phyloP scores from a whole-genome alignment of 1,140 invertebrate species.

The Druon quercuslanigerum region DNA sequence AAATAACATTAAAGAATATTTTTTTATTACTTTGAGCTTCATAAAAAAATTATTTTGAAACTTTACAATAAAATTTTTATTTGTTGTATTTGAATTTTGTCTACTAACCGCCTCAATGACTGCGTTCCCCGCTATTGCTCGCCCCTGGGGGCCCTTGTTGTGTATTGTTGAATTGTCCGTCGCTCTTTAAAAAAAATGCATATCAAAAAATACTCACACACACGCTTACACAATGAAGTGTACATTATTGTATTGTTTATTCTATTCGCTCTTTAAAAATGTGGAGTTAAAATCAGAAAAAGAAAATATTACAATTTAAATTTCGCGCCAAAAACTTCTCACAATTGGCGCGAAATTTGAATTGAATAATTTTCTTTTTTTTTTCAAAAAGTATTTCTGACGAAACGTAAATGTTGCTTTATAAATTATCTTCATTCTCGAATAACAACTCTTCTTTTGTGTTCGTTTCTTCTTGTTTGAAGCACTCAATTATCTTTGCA shows the following conservation, averaged over 20 bases:
- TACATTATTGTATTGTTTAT: too few species aligned
- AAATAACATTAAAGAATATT: too few species aligned
- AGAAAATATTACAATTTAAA: too few species aligned
- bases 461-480: slow-evolving; percentile 31
- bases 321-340: too few species aligned
- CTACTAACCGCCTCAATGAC: slow-evolving; percentile 2
- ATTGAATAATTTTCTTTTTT: too few species aligned
- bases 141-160: slow-evolving; percentile 69
- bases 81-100: not conserved
- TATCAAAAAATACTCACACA: not conserved
- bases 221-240: too few species aligned
- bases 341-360: too few species aligned
- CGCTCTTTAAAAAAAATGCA: slow-evolving; percentile 41
- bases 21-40: too few species aligned
- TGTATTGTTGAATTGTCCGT: slow-evolving; percentile 67
- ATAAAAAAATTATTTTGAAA: too few species aligned
- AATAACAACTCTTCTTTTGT: slow-evolving; percentile 34
- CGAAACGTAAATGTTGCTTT: slow-evolving; percentile 48
- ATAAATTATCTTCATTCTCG: slow-evolving; percentile 36
- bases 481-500: not conserved
- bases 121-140: slow-evolving; percentile 50
- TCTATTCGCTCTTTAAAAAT: too few species aligned
- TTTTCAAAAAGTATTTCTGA: not conserved
- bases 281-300: too few species aligned
- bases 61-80: not conserved